Conservation (phyloP, 2,113 vertebrate species). For the Paraplagusia blochii region DNA sequence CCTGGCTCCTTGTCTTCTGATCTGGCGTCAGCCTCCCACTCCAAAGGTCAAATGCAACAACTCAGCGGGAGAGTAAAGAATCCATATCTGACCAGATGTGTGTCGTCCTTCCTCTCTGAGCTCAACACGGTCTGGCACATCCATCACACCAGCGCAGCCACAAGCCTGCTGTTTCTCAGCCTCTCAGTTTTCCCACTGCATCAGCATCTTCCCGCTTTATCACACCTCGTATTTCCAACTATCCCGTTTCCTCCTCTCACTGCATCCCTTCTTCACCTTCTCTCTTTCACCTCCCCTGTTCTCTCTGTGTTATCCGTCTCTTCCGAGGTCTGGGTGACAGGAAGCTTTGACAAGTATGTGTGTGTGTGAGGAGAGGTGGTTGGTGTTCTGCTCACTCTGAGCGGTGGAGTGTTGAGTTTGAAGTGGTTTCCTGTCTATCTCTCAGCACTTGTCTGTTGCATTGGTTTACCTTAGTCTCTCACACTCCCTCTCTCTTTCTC, state of each 20-base stretch:
- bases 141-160: conserved; percentile 5
- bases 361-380: conserved; percentile 21
- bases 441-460: conserved; percentile 43
- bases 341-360: conserved; percentile 11
- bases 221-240: conserved; percentile 15
- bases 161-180: conserved; percentile 4
- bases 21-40: conserved; percentile 37
- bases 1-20: conserved; percentile 15
- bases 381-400: conserved; percentile 23
- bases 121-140: not conserved
- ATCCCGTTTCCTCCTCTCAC: not conserved
- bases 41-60: conserved; percentile 30
- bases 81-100: conserved; percentile 34
- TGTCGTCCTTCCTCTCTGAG: conserved; percentile 8
- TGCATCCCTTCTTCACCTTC: not conserved
- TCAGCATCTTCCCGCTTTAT: conserved; percentile 5
- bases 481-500: conserved; percentile 31
- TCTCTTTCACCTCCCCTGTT: not conserved
- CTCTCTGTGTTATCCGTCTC: not conserved
- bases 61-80: conserved; percentile 33
- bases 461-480: conserved; percentile 11
- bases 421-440: conserved; percentile 34
- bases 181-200: conserved; percentile 9
- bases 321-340: conserved; percentile 5
- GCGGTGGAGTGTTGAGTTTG: not conserved